Evolutionary conservation across 2,113 vertebrate species (phyloP).

Genomic region (Pterophyllum scalare): DNA sequence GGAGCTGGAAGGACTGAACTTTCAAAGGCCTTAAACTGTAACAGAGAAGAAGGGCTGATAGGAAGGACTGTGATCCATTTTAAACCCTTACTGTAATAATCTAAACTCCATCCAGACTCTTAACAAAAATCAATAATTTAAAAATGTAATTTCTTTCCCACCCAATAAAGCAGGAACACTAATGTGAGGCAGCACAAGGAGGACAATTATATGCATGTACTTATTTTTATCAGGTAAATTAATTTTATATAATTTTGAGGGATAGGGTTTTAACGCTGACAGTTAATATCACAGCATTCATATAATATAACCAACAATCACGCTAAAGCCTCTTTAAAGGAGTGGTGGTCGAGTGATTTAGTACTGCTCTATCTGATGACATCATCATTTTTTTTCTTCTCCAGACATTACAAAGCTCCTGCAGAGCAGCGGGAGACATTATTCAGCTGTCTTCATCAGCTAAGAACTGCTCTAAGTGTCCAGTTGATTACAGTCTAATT

Average conservation of each 20-base stretch:
- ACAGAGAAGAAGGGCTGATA: slow-evolving; percentile 9
- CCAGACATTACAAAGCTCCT: not conserved
- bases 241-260: not conserved
- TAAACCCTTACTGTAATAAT: not conserved
- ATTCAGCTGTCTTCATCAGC: not conserved
- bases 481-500: slow-evolving; percentile 9
- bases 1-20: slow-evolving; percentile 19
- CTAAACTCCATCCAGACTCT: not conserved
- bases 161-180: not conserved
- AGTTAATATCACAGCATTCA: slow-evolving; percentile 21
- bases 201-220: not conserved
- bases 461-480: not conserved
- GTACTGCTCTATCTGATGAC: slow-evolving; percentile 4
- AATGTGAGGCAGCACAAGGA: slow-evolving; percentile 3
- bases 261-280: slow-evolving; percentile 10
- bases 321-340: not conserved
- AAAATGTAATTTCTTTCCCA: not conserved
- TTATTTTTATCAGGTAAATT: slow-evolving; percentile 8
- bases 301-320: not conserved
- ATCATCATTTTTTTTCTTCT: not conserved
- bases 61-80: not conserved
- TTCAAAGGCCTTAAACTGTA: slow-evolving; percentile 50
- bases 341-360: not conserved
- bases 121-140: not conserved
- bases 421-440: not conserved